phyloP scores from a whole-genome alignment of 2,888 invertebrate species.

The Tipula helvola region DNA sequence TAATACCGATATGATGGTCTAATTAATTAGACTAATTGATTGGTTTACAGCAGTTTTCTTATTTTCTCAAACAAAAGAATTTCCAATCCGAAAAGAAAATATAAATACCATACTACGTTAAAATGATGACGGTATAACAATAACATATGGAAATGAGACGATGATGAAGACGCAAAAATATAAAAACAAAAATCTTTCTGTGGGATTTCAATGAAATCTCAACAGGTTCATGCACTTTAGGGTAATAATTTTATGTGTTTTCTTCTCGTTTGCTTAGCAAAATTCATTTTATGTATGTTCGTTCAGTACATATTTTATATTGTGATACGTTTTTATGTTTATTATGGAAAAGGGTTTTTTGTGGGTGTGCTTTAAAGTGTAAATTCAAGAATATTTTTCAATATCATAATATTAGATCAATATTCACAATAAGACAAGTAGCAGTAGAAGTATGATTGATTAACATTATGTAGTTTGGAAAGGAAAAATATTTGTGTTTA shows the following conservation, averaged over 20 bases:
- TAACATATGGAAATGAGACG: neutral
- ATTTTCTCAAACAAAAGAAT: neutral
- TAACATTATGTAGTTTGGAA: too few species aligned
- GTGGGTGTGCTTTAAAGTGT: too few species aligned
- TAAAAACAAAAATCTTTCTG: neutral
- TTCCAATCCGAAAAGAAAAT: neutral
- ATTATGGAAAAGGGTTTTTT: too few species aligned
- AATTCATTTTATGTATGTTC: neutral
- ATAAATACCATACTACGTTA: neutral
- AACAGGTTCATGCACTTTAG: conserved; percentile 8
- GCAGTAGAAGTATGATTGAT: too few species aligned
- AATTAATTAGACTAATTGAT: neutral
- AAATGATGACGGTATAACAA: too few species aligned
- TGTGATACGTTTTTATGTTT: too few species aligned
- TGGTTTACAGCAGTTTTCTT: neutral
- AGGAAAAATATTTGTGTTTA: too few species aligned
- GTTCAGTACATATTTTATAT: too few species aligned
- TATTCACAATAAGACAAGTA: too few species aligned
- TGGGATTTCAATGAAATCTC: conserved; percentile 1
- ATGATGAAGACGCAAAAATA: neutral
- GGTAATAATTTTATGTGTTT: neutral
- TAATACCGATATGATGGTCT: neutral
- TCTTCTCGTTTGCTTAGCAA: neutral
- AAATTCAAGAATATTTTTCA: too few species aligned
- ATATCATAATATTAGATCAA: too few species aligned